Percentiles rank a stretch among this genome's conserved stretches.
phyloP scores from a whole-genome alignment of 2,888 invertebrate genomes.

The Parnassius smintheus region DNA sequence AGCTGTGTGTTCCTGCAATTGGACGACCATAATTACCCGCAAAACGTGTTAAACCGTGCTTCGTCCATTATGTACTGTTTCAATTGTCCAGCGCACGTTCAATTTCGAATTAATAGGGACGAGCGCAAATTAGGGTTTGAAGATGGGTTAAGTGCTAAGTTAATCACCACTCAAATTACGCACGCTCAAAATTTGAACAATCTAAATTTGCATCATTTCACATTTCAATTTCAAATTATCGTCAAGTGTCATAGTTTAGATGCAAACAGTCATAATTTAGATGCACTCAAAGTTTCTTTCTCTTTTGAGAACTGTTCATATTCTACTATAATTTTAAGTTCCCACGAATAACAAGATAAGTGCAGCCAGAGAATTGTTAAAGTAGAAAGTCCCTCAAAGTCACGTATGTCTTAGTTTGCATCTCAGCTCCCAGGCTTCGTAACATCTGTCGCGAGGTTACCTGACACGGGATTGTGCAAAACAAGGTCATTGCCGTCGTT shows the following conservation, averaged over 20 bases:
- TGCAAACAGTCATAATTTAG: slow-evolving; percentile 11
- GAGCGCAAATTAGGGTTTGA: slow-evolving; percentile 54
- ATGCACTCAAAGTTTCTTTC: slow-evolving; percentile 46
- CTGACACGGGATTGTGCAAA: slow-evolving; percentile 57
- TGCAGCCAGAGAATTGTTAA: slow-evolving; percentile 60
- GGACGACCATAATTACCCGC: slow-evolving; percentile 63
- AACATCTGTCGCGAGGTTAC: slow-evolving; percentile 67
- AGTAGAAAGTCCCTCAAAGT: slow-evolving; percentile 71
- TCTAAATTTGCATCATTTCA: slow-evolving; percentile 39
- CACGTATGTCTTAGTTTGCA: slow-evolving; percentile 76
- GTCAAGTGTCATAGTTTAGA: not conserved
- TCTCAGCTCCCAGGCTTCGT: slow-evolving; percentile 63
- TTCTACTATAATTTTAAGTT: slow-evolving; percentile 64
- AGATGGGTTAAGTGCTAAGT: slow-evolving; percentile 54
- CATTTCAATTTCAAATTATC: slow-evolving; percentile 33
- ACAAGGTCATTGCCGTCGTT: slow-evolving; percentile 65
- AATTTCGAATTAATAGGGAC: slow-evolving; percentile 64
- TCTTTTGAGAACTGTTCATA: slow-evolving; percentile 53
- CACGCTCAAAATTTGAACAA: slow-evolving; percentile 48
- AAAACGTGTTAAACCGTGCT: slow-evolving; percentile 63
- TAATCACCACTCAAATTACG: slow-evolving; percentile 58
- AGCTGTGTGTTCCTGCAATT: slow-evolving; percentile 49
- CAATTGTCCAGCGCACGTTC: slow-evolving; percentile 62
- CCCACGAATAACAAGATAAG: slow-evolving; percentile 74
- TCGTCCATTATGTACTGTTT: slow-evolving; percentile 54